These are phyloP conservation scores for Antigone vipio DNA, from an alignment of 2,113 vertebrate genomes.

Conservation along the genomic window DNA sequence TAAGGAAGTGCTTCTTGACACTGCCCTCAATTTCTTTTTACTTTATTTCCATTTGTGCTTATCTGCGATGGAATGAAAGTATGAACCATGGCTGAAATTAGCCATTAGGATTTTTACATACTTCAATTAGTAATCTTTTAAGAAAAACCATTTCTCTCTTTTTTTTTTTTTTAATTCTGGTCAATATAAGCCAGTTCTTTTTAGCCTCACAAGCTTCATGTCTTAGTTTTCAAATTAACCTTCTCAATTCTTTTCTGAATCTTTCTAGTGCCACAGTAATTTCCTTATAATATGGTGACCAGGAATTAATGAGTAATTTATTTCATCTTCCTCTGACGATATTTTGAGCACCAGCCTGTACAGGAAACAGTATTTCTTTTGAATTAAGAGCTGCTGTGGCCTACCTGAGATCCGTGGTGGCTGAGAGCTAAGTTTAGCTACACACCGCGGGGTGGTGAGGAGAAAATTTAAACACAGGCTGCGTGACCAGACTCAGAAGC, in stretches of 20 bases:
- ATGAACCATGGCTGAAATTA: background rate
- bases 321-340: background rate
- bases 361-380: constrained; percentile 24
- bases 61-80: background rate
- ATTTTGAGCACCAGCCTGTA: background rate
- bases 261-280: background rate
- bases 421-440: constrained; percentile 27
- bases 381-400: constrained; percentile 11
- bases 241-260: background rate
- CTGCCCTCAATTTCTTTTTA: constrained; percentile 15
- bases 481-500: background rate
- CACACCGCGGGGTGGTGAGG: background rate
- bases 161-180: background rate
- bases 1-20: constrained; percentile 45
- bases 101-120: background rate
- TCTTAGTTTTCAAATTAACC: constrained; percentile 3
- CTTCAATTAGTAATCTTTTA: constrained; percentile 17
- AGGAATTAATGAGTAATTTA: constrained; percentile 1
- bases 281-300: background rate
- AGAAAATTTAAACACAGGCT: background rate
- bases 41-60: constrained; percentile 27
- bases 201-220: background rate
- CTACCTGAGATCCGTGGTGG: constrained; percentile 5
- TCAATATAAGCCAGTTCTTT: background rate
- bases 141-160: background rate